A percentile compares a stretch with the other conserved stretches of the same genome.
These are phyloP conservation scores for Syngnathus typhle DNA, from an alignment of 2,113 vertebrate genomes.

Conservation along the genomic window DNA sequence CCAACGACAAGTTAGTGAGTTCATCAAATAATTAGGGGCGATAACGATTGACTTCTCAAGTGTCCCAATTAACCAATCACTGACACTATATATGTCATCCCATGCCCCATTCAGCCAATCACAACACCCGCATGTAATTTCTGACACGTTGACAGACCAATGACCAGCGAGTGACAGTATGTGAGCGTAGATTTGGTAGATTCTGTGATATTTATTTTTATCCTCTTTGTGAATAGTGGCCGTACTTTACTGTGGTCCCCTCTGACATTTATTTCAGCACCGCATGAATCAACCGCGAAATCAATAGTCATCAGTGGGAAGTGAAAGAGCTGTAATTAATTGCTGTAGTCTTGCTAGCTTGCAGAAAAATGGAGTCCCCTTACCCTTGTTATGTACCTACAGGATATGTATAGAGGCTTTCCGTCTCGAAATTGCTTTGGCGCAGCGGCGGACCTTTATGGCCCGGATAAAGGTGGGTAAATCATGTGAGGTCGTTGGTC, in stretches of 20 bases:
- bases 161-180: not conserved
- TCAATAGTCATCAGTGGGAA: slow-evolving; percentile 34
- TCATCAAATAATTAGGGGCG: not conserved
- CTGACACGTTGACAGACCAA: not conserved
- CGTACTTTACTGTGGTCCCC: slow-evolving; percentile 15
- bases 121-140: not conserved
- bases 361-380: slow-evolving; percentile 8
- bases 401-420: not conserved
- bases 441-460: slow-evolving; percentile 41
- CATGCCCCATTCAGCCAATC: not conserved
- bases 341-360: slow-evolving; percentile 9
- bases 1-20: not conserved
- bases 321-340: slow-evolving; percentile 24
- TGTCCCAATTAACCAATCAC: not conserved
- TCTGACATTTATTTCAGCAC: slow-evolving; percentile 25
- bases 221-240: not conserved
- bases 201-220: slow-evolving; percentile 16
- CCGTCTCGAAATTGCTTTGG: slow-evolving; percentile 42
- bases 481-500: slow-evolving; percentile 34
- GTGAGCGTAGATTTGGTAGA: not conserved
- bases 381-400: slow-evolving; percentile 8
- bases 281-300: slow-evolving; percentile 28
- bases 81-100: not conserved
- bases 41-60: not conserved
- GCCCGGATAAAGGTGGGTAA: slow-evolving; percentile 42